Conservation (phyloP, 2,113 vertebrate genomes). For the Sorex fumeus region DNA sequence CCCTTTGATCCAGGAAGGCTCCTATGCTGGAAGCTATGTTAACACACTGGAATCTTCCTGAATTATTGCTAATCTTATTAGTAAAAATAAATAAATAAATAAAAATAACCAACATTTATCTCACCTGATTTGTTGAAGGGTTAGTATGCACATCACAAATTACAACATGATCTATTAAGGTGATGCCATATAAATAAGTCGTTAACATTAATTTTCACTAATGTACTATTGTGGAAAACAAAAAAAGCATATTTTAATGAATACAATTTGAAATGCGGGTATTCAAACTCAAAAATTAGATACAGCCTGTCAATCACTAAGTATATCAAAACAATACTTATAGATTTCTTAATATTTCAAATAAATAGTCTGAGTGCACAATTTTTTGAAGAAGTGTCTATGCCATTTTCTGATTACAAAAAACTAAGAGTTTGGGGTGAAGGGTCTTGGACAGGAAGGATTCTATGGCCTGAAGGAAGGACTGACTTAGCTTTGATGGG, state of each 20-base stretch:
- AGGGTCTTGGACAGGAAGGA: too few species aligned
- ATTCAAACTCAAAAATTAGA: slow-evolving; percentile 44
- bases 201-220: slow-evolving; percentile 2
- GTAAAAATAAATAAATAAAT: not conserved
- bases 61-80: not conserved
- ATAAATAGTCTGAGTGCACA: not conserved
- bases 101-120: not conserved
- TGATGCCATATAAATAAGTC: not conserved
- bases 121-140: not conserved
- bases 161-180: slow-evolving; percentile 18
- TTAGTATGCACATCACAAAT: slow-evolving; percentile 29
- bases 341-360: slow-evolving; percentile 59
- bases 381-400: not conserved
- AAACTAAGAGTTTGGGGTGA: not conserved
- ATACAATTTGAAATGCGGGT: slow-evolving; percentile 41
- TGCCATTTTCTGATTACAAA: slow-evolving; percentile 37
- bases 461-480: too few species aligned
- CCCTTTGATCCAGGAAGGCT: not conserved
- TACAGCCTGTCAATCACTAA: not conserved
- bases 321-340: slow-evolving; percentile 9
- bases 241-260: slow-evolving; percentile 49
- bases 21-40: too few species aligned
- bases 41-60: not conserved
- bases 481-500: too few species aligned
- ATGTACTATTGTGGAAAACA: not conserved